Evolutionary conservation across 92 coral and sea anemone species (phyloP), one percentile per base, ranked within the genome.

Genomic region (Palythoa grandiflora): DNA sequence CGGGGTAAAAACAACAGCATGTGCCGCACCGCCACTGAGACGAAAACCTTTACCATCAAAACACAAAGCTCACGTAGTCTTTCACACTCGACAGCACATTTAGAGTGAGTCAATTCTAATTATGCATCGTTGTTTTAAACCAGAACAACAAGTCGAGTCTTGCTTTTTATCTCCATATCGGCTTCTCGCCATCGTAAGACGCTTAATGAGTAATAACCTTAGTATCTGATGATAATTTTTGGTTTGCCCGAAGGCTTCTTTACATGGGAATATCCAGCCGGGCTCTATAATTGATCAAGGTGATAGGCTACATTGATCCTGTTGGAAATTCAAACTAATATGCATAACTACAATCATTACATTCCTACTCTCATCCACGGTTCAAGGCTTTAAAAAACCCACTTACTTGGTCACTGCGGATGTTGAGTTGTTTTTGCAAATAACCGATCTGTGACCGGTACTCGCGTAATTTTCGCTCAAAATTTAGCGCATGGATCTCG

Each of bases 401-500:
- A 84, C 96, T 84, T 92, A 96, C 99, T 96, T 96, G 98, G 37
- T 93, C 98, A 12, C 90, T 88, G 37, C 94, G 96, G 55, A 80
- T 91, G 79, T 95, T 95, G 20, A 93, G 89, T 72, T 92, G 95
- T 87, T 94, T 95, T 89, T 93, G 94, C 59, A 92, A 87, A 85
- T 91, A 92, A 6, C 94, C 96, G 77, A 95, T 93, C 88, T 95
- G 98, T 37, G 96, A 86, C n/a, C 98, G 99, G 80, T 97, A 96
- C 84, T 97, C 99, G 51, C 92, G 94, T 71, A 94, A 88, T 74
- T 90, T 95, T 77, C 98, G 93, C 91, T 97, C 99, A 80, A 95
- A 93, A 91, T 97, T 97, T 85, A 95, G 91, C 68, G 97, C 98
- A 88, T 92, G 98, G 72, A 93, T 94, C 79, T 97, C 98, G 93